phyloP scores from a whole-genome alignment of 2,888 invertebrate species.

The Microplitis deprimator region DNA sequence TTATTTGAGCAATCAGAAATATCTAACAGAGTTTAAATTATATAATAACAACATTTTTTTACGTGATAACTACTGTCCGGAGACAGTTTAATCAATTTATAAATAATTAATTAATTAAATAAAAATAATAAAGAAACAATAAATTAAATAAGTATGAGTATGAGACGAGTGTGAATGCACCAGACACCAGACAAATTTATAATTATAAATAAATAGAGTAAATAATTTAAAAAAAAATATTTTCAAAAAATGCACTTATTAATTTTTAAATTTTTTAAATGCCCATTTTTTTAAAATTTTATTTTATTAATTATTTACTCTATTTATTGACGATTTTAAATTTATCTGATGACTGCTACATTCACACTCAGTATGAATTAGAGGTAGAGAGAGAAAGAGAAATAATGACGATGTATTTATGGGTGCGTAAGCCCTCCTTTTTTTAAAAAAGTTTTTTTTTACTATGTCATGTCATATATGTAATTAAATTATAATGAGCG shows the following conservation, averaged over 20 bases:
- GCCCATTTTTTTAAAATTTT: too few relatives aligned
- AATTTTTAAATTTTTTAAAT: too few relatives aligned
- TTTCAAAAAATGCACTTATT: too few relatives aligned
- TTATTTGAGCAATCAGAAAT: conserved; percentile 23
- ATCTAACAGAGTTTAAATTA: conserved; percentile 6
- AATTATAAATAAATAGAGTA: too few relatives aligned
- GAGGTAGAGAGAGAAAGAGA: conserved; percentile 28
- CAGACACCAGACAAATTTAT: neutral
- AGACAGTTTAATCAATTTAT: neutral
- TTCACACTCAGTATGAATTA: neutral
- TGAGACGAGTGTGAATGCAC: neutral
- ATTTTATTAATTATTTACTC: too few relatives aligned
- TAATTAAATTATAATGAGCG: neutral
- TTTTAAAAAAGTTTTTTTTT: conserved; percentile 14
- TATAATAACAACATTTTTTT: conserved; percentile 20
- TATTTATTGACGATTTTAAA: too few relatives aligned
- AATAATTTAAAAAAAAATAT: too few relatives aligned
- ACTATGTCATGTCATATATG: neutral
- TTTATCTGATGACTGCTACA: neutral
- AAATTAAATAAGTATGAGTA: neutral
- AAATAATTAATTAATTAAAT: neutral
- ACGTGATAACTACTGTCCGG: conserved; percentile 15
- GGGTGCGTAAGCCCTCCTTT: conserved; percentile 38
- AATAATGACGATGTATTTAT: conserved; percentile 41
- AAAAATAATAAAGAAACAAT: neutral